Percentiles rank a stretch among this genome's conserved stretches.
Evolutionary conservation across 2,113 vertebrate species (phyloP).

Genomic region (Lates calcarifer): DNA sequence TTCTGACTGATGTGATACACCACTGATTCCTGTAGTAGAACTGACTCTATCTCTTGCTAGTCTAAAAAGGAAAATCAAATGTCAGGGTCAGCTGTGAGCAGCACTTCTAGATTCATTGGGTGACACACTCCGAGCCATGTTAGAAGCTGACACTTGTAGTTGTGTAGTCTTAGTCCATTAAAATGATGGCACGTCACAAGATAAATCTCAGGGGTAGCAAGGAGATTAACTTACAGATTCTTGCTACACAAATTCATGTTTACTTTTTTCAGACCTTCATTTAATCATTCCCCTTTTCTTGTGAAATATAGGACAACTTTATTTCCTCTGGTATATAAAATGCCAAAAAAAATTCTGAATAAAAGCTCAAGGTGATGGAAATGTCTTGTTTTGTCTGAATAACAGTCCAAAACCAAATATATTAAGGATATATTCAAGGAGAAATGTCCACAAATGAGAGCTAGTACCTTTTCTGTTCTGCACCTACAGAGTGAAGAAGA

Average conservation of each 20-base stretch:
- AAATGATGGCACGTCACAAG: not conserved
- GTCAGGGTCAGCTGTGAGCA: conserved; percentile 5
- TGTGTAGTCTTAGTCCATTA: not conserved
- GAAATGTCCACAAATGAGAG: not conserved
- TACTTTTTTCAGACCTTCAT: not conserved
- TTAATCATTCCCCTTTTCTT: not conserved
- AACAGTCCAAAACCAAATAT: not conserved
- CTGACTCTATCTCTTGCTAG: conserved; percentile 10
- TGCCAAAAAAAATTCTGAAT: too few relatives aligned
- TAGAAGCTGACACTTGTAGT: not conserved
- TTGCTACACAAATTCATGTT: not conserved
- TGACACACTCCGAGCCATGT: conserved; percentile 20
- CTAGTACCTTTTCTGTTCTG: not conserved
- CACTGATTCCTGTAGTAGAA: conserved; percentile 12
- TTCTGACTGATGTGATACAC: conserved; percentile 24
- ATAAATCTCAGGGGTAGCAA: not conserved
- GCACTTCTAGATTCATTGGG: not conserved
- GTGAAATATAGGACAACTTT: not conserved
- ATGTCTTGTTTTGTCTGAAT: not conserved
- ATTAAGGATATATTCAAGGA: not conserved
- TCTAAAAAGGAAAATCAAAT: conserved; percentile 19
- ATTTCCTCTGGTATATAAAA: not conserved
- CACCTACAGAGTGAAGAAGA: conserved; percentile 6
- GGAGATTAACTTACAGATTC: not conserved
- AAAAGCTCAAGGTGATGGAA: not conserved